Conservation (phyloP, 2,888 invertebrate genomes). For the Drosophila kuntzei region DNA sequence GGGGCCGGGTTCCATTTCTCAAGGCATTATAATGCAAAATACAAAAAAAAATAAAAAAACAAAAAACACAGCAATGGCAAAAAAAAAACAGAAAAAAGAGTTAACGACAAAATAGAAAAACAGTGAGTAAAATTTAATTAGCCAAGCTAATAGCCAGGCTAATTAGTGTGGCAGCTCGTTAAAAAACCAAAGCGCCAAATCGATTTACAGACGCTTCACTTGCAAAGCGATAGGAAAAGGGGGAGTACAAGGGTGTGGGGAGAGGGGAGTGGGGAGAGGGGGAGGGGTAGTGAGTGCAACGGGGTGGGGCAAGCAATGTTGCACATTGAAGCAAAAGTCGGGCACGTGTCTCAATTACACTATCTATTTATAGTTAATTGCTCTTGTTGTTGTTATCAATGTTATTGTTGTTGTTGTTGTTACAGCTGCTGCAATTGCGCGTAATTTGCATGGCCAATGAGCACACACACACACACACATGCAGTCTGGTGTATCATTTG, state of each 20-base stretch:
- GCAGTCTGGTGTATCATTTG: constrained; percentile 6
- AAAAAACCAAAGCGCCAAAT: constrained; percentile 50
- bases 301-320: neutral
- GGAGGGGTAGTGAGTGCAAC: neutral
- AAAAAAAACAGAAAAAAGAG: constrained; percentile 17
- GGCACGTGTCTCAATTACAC: constrained; percentile 32
- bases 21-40: constrained; percentile 24
- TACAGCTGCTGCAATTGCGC: constrained; percentile 52
- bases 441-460: constrained; percentile 64
- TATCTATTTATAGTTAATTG: neutral
- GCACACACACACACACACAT: neutral
- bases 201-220: constrained; percentile 42
- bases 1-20: constrained; percentile 31
- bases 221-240: neutral
- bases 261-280: too few relatives aligned
- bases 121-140: constrained; percentile 62
- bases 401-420: neutral
- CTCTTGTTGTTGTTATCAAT: neutral
- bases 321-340: constrained; percentile 18
- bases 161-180: constrained; percentile 60
- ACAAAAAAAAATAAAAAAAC: neutral
- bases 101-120: constrained; percentile 29
- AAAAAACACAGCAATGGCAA: constrained; percentile 3
- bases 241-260: neutral
- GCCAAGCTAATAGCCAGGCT: constrained; percentile 55